These are phyloP conservation scores for Moxostoma hubbsi DNA, from an alignment of 2,797 vertebrate genomes.

Conservation along the genomic window DNA sequence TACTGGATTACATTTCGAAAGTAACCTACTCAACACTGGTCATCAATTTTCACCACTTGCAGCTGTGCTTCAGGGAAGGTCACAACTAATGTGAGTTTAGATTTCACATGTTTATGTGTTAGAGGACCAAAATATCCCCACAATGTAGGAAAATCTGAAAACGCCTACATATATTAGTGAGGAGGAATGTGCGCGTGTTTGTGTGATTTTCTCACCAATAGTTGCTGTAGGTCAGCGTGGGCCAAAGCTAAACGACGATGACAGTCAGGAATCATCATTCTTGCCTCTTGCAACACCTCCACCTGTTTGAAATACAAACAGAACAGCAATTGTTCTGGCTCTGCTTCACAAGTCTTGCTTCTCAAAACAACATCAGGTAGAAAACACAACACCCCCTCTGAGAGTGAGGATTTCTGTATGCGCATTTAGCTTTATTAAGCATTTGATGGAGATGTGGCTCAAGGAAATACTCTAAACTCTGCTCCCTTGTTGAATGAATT, in stretches of 20 bases:
- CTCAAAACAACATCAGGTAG: not conserved
- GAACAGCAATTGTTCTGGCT: no score
- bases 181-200: not conserved
- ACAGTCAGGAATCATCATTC: conserved; percentile 97
- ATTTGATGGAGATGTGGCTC: not conserved
- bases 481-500: conserved; percentile 60
- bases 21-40: no score
- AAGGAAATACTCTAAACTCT: conserved; percentile 1
- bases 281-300: conserved; percentile 91
- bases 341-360: no score
- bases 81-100: no score
- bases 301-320: conserved; percentile 72
- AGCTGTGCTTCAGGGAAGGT: no score
- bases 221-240: conserved; percentile 83
- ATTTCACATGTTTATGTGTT: no score
- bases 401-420: not conserved
- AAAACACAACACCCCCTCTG: conserved; percentile 60
- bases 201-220: conserved; percentile 82
- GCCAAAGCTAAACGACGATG: conserved; percentile 87
- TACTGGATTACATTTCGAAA: no score
- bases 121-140: no score
- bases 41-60: no score
- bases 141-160: no score
- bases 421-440: conserved; percentile 5
- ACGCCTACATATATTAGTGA: no score